Evolutionary conservation across 2,888 invertebrate genomes (phyloP), one percentile per base, ranked within the genome.

Genomic region (Parnassius orleans): DNA sequence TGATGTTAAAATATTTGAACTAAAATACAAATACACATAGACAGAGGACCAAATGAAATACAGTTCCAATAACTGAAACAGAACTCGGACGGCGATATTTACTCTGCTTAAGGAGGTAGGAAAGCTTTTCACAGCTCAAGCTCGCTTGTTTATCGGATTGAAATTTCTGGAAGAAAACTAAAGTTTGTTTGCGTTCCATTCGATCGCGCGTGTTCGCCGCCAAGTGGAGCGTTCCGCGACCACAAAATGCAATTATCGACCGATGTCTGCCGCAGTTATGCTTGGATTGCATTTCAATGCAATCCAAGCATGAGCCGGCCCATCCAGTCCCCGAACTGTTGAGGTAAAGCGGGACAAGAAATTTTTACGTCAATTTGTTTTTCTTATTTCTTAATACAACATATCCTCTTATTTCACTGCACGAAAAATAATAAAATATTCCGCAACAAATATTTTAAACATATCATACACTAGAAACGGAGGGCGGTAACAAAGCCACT

Each of bases 221-320:
- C 80, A 80, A 86, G 86, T 83, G 79, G 82, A 83, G 81, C 81
- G 75, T 71, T 76, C 74, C 73, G 78, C 80, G 80, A 90, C 89
- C 90, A 86, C 90, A 87, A 87, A 90, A 90, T 87, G 88, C 86
- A 90, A 90, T 90, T 90, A 91, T 87, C 84, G 87, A 86, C 81
- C 85, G 82, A 80, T 83, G 86, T 86, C 86, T 83, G 79, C 84
- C 81, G 72, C 86, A 87, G 86, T 82, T 81, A 85, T 84, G 84
- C 82, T 79, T 71, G 79, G 79, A 86, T 86, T 82, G 85, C 87
- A 89, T 88, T 87, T 85, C 87, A 68, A 78, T 81, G 80, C 76
- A 74, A 74, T 72, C 76, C 76, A 76, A 77, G 78, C 81, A 80
- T 82, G 80, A 81, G 74, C 71, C 71, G 70, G 69, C 66, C 71